Evolutionary conservation across 1,140 invertebrate genomes (phyloP).

Genomic region (Geopemphigus sp.): DNA sequence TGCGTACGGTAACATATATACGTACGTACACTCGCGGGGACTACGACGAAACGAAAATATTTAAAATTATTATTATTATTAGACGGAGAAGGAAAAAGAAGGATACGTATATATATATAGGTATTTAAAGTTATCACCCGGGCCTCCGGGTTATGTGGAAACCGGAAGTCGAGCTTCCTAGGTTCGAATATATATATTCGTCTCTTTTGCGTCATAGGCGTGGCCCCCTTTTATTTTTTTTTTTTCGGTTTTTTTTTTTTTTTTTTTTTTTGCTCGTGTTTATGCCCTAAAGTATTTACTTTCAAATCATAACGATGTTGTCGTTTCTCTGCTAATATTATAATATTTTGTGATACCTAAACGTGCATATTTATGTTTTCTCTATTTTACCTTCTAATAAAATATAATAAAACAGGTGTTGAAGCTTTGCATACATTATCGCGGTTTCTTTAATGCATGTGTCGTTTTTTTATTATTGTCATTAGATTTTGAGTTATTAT

Average conservation of each 20-base stretch:
- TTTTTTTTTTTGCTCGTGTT: constrained; percentile 32
- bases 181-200: constrained; percentile 28
- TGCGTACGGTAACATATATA: background rate
- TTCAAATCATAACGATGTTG: background rate
- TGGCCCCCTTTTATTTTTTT: background rate
- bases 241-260: background rate
- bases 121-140: constrained; percentile 41
- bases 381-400: constrained; percentile 8
- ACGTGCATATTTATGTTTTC: background rate
- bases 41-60: constrained; percentile 28
- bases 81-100: background rate
- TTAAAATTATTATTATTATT: constrained; percentile 23
- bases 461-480: constrained; percentile 9
- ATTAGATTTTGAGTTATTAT: constrained; percentile 30
- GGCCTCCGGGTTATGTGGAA: constrained; percentile 15
- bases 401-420: constrained; percentile 4
- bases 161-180: constrained; percentile 45
- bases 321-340: background rate
- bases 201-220: constrained; percentile 45
- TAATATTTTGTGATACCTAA: constrained; percentile 10
- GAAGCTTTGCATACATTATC: constrained; percentile 29
- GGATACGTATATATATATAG: constrained; percentile 6
- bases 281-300: constrained; percentile 6
- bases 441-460: constrained; percentile 9
- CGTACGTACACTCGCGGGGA: background rate